Conservation (phyloP, 1,140 invertebrate genomes). For the Halyomorpha halys region DNA sequence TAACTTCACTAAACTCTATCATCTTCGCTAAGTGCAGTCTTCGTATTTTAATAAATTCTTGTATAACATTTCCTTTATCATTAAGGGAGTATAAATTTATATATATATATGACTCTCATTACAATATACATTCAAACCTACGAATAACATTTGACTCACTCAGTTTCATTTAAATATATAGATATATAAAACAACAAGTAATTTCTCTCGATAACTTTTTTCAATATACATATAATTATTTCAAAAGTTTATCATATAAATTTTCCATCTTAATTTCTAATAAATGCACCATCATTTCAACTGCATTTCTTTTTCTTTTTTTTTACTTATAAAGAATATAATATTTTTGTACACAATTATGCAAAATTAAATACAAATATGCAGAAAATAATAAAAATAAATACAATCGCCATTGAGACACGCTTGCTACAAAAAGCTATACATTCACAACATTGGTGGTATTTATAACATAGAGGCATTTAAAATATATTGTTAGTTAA, state of each 20-base stretch:
- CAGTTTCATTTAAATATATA: background rate
- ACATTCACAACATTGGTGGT: constrained; percentile 8
- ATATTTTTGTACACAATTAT: constrained; percentile 3
- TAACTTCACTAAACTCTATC: background rate
- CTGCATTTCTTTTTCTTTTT: background rate
- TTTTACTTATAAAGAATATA: constrained; percentile 8
- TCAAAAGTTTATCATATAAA: background rate
- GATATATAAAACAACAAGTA: constrained; percentile 6
- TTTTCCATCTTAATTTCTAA: constrained; percentile 17
- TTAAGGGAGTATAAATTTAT: constrained; percentile 5
- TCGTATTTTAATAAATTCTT: constrained; percentile 17
- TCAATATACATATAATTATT: constrained; percentile 5
- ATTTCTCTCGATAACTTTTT: background rate
- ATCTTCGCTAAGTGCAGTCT: constrained; percentile 17
- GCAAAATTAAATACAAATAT: constrained; percentile 1
- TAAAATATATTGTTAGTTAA: constrained; percentile 7
- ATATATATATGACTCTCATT: constrained; percentile 10
- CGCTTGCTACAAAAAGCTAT: background rate
- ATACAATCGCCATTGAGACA: background rate
- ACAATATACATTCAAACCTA: constrained; percentile 8
- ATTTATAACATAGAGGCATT: constrained; percentile 7
- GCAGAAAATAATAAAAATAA: background rate
- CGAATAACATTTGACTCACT: constrained; percentile 2
- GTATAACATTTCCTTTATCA: background rate
- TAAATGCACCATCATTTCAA: constrained; percentile 20